Conservation (phyloP, 2,888 invertebrate genomes). For the Acronicta leporina region DNA sequence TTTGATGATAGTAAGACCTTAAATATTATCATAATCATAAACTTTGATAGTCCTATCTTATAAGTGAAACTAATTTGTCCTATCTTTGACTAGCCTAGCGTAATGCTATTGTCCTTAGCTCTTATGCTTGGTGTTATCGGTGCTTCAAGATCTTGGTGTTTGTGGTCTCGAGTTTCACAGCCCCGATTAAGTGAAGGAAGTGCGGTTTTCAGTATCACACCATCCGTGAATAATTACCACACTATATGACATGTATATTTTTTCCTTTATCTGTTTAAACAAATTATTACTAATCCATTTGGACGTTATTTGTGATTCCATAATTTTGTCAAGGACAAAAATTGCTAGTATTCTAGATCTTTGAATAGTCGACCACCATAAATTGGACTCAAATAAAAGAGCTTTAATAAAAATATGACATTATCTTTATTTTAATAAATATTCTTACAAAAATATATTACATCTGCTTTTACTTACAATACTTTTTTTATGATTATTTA, state of each 20-base stretch:
- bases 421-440: conserved; percentile 20
- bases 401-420: conserved; percentile 31
- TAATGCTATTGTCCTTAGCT: neutral
- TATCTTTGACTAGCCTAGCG: neutral
- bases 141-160: neutral
- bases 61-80: neutral
- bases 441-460: conserved; percentile 25
- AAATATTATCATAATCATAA: conserved; percentile 9
- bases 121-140: neutral
- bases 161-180: too few relatives aligned
- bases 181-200: too few relatives aligned
- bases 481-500: too few relatives aligned
- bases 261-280: too few relatives aligned
- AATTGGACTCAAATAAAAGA: conserved; percentile 13
- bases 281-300: too few relatives aligned
- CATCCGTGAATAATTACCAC: too few relatives aligned
- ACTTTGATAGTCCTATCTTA: neutral
- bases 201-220: too few relatives aligned
- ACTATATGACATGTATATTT: too few relatives aligned
- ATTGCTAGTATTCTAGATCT: neutral
- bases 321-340: too few relatives aligned
- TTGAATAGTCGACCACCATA: neutral
- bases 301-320: too few relatives aligned
- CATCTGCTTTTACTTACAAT: neutral
- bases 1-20: conserved; percentile 6